These are phyloP conservation scores for Plutella xylostella DNA, from an alignment of 2,888 invertebrate species.

Conservation along the genomic window DNA sequence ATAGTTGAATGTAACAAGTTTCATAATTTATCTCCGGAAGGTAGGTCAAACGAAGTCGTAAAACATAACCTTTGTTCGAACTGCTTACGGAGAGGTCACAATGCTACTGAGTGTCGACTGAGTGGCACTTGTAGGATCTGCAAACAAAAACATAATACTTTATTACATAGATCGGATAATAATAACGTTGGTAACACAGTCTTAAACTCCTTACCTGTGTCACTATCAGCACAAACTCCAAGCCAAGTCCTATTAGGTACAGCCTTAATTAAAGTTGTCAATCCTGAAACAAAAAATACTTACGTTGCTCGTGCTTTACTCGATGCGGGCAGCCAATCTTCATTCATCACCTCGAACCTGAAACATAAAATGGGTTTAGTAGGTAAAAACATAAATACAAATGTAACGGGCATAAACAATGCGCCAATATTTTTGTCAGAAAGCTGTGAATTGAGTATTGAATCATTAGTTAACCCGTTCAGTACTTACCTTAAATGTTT, in stretches of 20 bases:
- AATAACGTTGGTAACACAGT: no score
- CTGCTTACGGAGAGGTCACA: neutral
- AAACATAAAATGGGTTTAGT: neutral
- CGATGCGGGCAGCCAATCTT: slow-evolving; percentile 14
- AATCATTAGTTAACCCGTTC: neutral
- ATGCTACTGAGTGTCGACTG: neutral
- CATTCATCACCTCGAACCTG: neutral
- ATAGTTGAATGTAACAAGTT: slow-evolving; percentile 12
- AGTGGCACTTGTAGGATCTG: neutral
- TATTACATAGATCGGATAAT: no score
- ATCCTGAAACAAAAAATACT: slow-evolving; percentile 13
- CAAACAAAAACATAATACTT: neutral
- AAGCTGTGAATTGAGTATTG: no score
- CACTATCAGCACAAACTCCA: no score
- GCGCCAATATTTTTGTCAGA: no score
- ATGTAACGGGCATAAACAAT: neutral
- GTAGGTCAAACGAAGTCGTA: neutral
- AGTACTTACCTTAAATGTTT: neutral
- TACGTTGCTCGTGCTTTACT: slow-evolving; percentile 11
- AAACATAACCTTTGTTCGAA: slow-evolving; percentile 8
- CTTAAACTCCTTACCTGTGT: neutral
- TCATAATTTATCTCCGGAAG: slow-evolving; percentile 2
- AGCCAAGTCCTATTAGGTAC: slow-evolving; percentile 14
- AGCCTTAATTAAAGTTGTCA: slow-evolving; percentile 14
- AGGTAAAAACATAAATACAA: neutral